Percentiles rank a stretch among this genome's conserved stretches.
Conservation (phyloP, 2,797 vertebrate genomes). For the Rhodeus uyekii region DNA sequence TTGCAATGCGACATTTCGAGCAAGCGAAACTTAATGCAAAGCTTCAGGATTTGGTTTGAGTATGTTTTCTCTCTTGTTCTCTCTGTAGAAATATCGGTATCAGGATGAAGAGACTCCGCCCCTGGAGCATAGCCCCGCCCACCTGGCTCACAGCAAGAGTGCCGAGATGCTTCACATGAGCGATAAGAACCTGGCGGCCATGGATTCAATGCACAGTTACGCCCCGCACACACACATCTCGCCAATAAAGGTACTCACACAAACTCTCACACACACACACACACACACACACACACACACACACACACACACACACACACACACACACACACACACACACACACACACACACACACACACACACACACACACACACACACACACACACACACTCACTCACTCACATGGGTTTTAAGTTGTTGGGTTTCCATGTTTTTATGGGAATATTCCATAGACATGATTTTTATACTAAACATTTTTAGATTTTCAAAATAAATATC, state of each 20-base stretch:
- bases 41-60: neutral
- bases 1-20: neutral
- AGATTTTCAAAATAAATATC: too few species aligned
- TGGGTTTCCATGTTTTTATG: too few species aligned
- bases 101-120: conserved; percentile 98
- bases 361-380: too few species aligned
- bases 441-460: too few species aligned
- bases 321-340: neutral
- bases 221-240: conserved; percentile 91
- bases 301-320: neutral
- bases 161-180: conserved; percentile 91
- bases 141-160: conserved; percentile 91
- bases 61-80: conserved; percentile 42
- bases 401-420: too few species aligned
- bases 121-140: conserved; percentile 95
- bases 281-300: neutral
- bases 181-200: conserved; percentile 89
- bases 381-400: too few species aligned
- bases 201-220: conserved; percentile 89
- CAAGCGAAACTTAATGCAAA: neutral
- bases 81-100: conserved; percentile 91
- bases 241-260: conserved; percentile 84
- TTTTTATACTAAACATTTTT: too few species aligned
- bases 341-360: too few species aligned
- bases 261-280: neutral